Evolutionary conservation across 2,113 vertebrate genomes (phyloP), one percentile per base, ranked within the genome.

Genomic region (Muscicapa adusta): DNA sequence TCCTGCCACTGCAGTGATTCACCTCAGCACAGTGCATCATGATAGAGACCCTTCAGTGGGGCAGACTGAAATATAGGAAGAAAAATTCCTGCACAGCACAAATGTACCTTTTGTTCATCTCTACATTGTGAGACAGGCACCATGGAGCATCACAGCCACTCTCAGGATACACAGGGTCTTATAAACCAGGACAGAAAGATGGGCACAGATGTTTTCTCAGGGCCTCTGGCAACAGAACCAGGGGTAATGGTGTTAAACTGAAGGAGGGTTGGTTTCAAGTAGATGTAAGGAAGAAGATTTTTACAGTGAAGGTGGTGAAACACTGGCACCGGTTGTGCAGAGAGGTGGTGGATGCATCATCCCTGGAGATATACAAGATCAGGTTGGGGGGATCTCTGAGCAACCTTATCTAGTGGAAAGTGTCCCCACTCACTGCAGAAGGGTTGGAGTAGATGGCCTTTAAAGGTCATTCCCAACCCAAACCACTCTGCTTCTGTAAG

Each of bases 221-320:
- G 34, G 29, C 25, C 25, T 33, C 34, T 48, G 48, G 47, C 31
- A 83, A 34, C 2, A 76, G 57, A 54, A 62, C 14, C 28, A 19
- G 56, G 17, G 14, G 8, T 47, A 42, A 42, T 54, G 25, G 8
- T 47, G 31, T 61, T 42, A 61, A 48, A 29, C 40, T 26, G 47
- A 42, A 61, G 54, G 29, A 54, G 25, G 17, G 14, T 4, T 0
- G 1, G 13, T 54, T 75, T 68, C 0, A 0, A 34, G 47, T 23
- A 61, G 20, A 34, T 42, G 12, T 10, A 48, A 82, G 40, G 62
- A 42, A 34, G 31, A 56, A 36, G 20, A 16, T 24, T 56, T 83
- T 83, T 36, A 42, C 48, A 56, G 2, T 19, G 25, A 62, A 68
- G 14, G 7, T 48, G 47, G 10, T 48, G 34, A 62, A 70, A 62